Evolutionary conservation across 1,140 invertebrate species (phyloP).

Genomic region (Aphaenogaster rudis): DNA sequence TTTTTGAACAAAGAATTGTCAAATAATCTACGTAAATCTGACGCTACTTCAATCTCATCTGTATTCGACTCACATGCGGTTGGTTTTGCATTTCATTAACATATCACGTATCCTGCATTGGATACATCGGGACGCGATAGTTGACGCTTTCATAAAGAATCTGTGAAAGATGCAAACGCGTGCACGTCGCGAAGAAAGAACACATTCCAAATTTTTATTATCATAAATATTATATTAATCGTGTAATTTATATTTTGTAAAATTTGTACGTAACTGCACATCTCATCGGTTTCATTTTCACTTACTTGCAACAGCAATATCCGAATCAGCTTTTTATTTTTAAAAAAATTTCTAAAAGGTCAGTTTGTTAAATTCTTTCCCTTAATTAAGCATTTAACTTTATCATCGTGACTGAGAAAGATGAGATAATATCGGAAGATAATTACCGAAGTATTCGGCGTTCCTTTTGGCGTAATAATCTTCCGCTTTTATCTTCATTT

Average conservation of each 20-base stretch:
- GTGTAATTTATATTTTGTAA: constrained; percentile 17
- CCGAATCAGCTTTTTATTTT: neutral
- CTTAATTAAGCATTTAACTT: constrained; percentile 30
- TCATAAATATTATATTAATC: neutral
- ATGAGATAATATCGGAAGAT: constrained; percentile 56
- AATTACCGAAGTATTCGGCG: constrained; percentile 81
- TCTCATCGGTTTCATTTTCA: neutral
- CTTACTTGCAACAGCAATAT: neutral
- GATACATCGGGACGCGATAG: constrained; percentile 61
- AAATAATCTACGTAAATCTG: constrained; percentile 46
- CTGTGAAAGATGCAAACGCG: constrained; percentile 53
- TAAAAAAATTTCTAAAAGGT: neutral
- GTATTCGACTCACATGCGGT: constrained; percentile 56
- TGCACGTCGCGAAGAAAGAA: neutral
- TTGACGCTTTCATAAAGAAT: constrained; percentile 60
- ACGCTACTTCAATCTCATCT: constrained; percentile 60
- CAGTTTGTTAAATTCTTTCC: neutral
- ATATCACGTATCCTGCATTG: constrained; percentile 72
- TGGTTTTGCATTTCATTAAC: constrained; percentile 69
- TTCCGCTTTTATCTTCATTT: constrained; percentile 83
- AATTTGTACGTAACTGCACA: neutral
- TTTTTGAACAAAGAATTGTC: constrained; percentile 1
- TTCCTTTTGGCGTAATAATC: constrained; percentile 81
- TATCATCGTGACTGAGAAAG: neutral
- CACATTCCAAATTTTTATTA: constrained; percentile 4